These are phyloP conservation scores for Laticauda laticaudata DNA, from an alignment of 2,113 vertebrate species.

Conservation along the genomic window DNA sequence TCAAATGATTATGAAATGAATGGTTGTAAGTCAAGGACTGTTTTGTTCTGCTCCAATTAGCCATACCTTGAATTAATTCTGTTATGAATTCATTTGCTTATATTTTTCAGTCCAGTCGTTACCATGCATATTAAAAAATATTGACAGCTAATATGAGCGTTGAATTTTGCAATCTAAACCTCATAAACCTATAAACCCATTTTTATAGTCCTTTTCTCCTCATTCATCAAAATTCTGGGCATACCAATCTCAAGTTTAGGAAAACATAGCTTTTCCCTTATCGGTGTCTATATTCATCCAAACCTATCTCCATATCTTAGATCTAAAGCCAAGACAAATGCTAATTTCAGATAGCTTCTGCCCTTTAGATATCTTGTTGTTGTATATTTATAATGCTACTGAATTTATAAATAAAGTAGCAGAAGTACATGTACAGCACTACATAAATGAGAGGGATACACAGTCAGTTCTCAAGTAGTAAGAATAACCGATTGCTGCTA, in stretches of 20 bases:
- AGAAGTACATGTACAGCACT: neutral
- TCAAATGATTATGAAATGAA: neutral
- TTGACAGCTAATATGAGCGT: neutral
- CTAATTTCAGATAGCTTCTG: neutral
- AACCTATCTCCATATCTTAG: neutral
- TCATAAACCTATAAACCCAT: neutral
- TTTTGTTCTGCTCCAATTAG: neutral
- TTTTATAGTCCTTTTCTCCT: neutral
- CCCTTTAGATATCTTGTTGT: neutral
- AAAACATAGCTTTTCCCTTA: neutral
- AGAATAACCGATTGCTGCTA: neutral
- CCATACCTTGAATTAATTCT: neutral
- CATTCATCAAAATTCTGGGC: neutral
- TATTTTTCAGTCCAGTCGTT: neutral
- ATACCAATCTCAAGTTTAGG: neutral
- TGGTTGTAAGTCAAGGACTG: neutral
- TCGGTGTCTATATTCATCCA: too few species aligned
- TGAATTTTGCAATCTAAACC: neutral
- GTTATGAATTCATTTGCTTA: neutral
- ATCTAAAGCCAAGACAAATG: neutral
- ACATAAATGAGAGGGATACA: neutral
- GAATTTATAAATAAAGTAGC: neutral
- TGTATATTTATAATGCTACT: neutral
- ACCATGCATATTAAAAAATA: neutral
- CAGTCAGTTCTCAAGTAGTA: neutral